These are phyloP conservation scores for Pseudomugil gertrudae DNA, from an alignment of 2,797 vertebrate genomes.

Conservation along the genomic window DNA sequence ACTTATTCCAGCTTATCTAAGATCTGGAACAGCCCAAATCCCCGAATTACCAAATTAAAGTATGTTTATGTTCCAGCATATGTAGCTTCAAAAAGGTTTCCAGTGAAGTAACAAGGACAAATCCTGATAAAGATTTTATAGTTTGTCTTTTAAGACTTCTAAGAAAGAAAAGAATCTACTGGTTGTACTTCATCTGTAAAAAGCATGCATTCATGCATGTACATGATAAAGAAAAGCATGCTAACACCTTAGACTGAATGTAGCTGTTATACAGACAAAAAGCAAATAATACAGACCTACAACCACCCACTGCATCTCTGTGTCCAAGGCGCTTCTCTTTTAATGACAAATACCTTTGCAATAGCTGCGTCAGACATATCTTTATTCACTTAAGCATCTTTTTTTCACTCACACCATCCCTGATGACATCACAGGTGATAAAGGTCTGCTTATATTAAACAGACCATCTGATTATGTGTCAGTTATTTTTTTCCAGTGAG, in stretches of 20 bases:
- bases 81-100: no score
- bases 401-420: constrained; percentile 29
- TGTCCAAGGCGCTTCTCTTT: constrained; percentile 50
- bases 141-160: no score
- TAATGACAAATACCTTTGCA: constrained; percentile 49
- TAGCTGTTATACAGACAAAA: constrained; percentile 36
- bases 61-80: no score
- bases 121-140: no score
- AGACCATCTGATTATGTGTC: constrained; percentile 69
- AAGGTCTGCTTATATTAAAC: constrained; percentile 69
- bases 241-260: constrained; percentile 15
- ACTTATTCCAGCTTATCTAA: not conserved
- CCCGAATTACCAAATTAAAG: no score
- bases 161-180: no score
- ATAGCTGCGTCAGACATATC: constrained; percentile 39
- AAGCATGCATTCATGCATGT: not conserved
- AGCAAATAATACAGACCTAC: constrained; percentile 44
- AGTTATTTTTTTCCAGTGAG: constrained; percentile 67
- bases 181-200: not conserved
- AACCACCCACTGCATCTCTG: constrained; percentile 43
- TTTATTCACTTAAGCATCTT: not conserved
- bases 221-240: not conserved
- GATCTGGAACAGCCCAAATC: no score
- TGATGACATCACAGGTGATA: constrained; percentile 69
- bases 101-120: no score